Evolutionary conservation across 1,140 invertebrate genomes (phyloP).

Genomic region (Diorhabda sublineata): DNA sequence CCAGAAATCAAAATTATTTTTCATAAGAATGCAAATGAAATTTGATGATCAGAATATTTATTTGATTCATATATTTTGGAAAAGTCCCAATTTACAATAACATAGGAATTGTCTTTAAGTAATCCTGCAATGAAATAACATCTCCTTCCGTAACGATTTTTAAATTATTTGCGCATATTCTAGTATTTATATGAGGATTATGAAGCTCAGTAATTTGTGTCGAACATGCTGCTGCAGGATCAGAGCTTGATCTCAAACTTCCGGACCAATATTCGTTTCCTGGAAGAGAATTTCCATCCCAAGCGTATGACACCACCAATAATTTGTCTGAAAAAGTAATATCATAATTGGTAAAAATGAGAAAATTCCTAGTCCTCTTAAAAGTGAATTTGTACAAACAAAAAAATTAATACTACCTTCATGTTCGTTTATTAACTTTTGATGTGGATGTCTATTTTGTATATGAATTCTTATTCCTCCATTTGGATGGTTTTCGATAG

Average conservation of each 20-base stretch:
- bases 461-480: slow-evolving; percentile 19
- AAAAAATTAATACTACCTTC: slow-evolving; percentile 7
- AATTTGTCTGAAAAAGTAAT: slow-evolving; percentile 7
- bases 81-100: no score
- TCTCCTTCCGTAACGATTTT: slow-evolving; percentile 24
- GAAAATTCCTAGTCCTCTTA: neutral
- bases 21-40: no score
- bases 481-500: slow-evolving; percentile 1
- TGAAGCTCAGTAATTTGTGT: slow-evolving; percentile 57
- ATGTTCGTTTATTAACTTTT: slow-evolving; percentile 23
- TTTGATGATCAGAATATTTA: no score
- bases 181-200: slow-evolving; percentile 53
- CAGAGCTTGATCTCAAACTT: slow-evolving; percentile 50
- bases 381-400: neutral
- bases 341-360: no score
- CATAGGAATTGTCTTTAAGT: neutral
- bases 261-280: slow-evolving; percentile 58
- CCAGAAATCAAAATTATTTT: no score
- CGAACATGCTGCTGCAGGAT: slow-evolving; percentile 60
- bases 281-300: slow-evolving; percentile 64
- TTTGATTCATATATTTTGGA: no score
- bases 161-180: slow-evolving; percentile 28
- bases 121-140: neutral
- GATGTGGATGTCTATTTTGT: slow-evolving; percentile 19
- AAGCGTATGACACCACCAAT: slow-evolving; percentile 55